Evolutionary conservation across 2,888 invertebrate genomes (phyloP).

Genomic region (Trissoscelio sp.): DNA sequence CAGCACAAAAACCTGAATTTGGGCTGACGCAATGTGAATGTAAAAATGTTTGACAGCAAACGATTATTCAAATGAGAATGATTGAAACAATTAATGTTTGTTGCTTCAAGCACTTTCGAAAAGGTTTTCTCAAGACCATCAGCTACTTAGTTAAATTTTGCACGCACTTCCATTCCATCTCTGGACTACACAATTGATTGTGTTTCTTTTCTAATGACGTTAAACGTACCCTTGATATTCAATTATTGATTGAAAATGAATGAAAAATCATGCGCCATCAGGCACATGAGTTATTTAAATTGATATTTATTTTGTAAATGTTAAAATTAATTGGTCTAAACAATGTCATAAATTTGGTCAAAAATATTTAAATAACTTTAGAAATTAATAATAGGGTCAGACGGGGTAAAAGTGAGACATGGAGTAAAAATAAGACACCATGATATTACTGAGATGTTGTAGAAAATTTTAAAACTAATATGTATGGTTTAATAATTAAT

Average conservation of each 20-base stretch:
- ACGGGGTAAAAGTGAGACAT: too few relatives aligned
- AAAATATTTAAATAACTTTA: too few relatives aligned
- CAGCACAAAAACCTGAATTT: constrained; percentile 2
- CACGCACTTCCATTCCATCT: constrained; percentile 74
- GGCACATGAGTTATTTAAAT: constrained; percentile 34
- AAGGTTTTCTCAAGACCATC: constrained; percentile 25
- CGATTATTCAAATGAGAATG: too few relatives aligned
- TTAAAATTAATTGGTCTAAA: too few relatives aligned
- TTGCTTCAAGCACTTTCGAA: background rate
- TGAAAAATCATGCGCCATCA: constrained; percentile 5
- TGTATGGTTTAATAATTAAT: too few relatives aligned
- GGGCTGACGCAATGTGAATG: background rate
- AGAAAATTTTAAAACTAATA: too few relatives aligned
- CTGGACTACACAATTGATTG: constrained; percentile 62
- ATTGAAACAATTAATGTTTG: too few relatives aligned
- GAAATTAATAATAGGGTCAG: too few relatives aligned
- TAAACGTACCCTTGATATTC: constrained; percentile 49
- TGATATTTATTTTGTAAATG: too few relatives aligned
- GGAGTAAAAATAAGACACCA: too few relatives aligned
- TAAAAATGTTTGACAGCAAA: background rate
- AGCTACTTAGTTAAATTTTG: constrained; percentile 72
- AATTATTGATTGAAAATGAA: constrained; percentile 48
- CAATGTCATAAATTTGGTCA: too few relatives aligned
- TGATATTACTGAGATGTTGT: too few relatives aligned
- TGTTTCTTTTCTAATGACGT: constrained; percentile 39